Conservation (phyloP, 1,140 invertebrate species). For the Rhopalosiphum padi region DNA sequence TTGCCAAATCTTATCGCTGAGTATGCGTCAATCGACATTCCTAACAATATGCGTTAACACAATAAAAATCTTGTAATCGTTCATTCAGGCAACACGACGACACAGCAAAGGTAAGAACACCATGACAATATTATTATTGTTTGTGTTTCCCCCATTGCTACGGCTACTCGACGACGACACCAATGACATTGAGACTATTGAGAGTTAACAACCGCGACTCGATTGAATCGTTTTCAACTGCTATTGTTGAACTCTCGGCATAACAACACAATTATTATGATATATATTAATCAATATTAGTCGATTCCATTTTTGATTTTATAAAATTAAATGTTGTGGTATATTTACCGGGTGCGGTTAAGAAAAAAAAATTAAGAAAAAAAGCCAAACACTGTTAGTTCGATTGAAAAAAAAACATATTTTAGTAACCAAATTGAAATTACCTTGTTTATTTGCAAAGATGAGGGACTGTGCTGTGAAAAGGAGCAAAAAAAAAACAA, state of each 20-base stretch:
- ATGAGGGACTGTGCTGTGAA: constrained; percentile 51
- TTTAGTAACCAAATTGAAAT: constrained; percentile 28
- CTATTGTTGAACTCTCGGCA: not conserved
- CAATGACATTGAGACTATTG: not conserved
- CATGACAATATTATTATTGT: not conserved
- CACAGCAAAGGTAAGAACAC: not conserved
- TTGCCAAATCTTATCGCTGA: not conserved
- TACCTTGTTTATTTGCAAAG: constrained; percentile 57
- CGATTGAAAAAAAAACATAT: not conserved
- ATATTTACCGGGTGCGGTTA: constrained; percentile 17
- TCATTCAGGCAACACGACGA: not conserved
- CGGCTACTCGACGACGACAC: not conserved
- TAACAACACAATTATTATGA: not conserved
- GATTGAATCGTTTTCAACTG: not conserved
- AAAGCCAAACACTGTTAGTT: constrained; percentile 35
- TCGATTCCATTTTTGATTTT: not conserved
- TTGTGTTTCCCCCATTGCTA: not conserved
- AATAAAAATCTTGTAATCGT: not conserved
- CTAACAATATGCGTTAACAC: not conserved
- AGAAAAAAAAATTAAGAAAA: constrained; percentile 8
- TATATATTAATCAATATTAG: not conserved
- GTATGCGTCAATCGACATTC: not conserved
- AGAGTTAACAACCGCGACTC: not conserved
- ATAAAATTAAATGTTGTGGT: not conserved
- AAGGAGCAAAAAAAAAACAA: constrained; percentile 48